phyloP scores from a whole-genome alignment of 2,113 vertebrate species.

The Corapipo altera region DNA sequence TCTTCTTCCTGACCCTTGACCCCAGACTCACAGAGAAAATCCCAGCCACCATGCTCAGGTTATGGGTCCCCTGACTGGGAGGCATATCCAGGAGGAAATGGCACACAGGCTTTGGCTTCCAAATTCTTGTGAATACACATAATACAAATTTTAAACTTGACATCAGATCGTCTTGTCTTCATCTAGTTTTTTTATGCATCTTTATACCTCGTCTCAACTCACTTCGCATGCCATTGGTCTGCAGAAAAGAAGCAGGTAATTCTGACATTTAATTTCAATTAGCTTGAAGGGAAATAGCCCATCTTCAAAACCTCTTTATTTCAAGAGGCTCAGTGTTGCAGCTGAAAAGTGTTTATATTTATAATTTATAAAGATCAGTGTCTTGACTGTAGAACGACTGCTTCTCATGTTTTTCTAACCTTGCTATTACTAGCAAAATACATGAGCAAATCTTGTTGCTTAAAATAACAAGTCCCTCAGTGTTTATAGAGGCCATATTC shows the following conservation, averaged over 20 bases:
- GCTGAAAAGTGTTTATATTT: background rate
- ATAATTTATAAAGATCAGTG: background rate
- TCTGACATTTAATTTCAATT: background rate
- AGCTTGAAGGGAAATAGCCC: background rate
- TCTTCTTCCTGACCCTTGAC: background rate
- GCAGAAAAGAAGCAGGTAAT: background rate
- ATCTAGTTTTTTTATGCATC: background rate
- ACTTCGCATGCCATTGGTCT: background rate
- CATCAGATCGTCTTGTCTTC: background rate
- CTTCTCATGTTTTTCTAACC: background rate
- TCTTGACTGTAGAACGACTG: background rate
- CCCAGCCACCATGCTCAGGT: background rate
- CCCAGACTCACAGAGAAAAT: background rate
- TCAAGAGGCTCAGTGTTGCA: background rate
- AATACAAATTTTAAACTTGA: background rate
- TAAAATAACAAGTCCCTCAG: background rate
- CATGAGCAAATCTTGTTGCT: background rate
- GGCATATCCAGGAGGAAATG: background rate
- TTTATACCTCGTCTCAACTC: background rate
- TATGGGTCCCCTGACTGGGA: background rate
- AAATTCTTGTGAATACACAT: background rate
- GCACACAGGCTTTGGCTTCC: background rate
- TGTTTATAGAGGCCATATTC: background rate
- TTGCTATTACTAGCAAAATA: slow-evolving; percentile 10
- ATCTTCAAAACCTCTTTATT: background rate